Conservation (phyloP, 2,888 invertebrate genomes). For the Epistrophella euchroma region DNA sequence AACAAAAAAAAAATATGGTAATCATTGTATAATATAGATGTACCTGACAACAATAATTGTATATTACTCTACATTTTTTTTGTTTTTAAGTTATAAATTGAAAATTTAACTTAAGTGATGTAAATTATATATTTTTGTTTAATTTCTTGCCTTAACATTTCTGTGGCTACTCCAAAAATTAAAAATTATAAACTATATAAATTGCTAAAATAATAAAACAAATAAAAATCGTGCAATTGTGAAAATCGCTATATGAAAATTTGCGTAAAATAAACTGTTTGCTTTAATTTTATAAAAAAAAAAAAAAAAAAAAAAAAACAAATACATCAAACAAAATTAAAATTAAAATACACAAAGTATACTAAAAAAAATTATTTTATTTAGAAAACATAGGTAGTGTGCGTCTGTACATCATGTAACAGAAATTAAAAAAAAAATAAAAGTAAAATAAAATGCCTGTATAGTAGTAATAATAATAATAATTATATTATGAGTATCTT, state of each 20-base stretch:
- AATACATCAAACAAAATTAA: constrained; percentile 4
- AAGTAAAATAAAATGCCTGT: constrained; percentile 43
- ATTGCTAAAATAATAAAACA: constrained; percentile 14
- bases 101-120: constrained; percentile 30
- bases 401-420: constrained; percentile 37
- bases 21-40: constrained; percentile 77
- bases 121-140: constrained; percentile 33
- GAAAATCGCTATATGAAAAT: constrained; percentile 64
- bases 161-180: constrained; percentile 38
- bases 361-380: constrained; percentile 42
- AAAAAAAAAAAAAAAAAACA: constrained; percentile 6
- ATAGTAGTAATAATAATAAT: constrained; percentile 41
- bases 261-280: constrained; percentile 54
- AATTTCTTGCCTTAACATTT: constrained; percentile 48
- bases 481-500: constrained; percentile 51
- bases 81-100: constrained; percentile 33
- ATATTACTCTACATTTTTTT: constrained; percentile 37
- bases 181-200: not conserved
- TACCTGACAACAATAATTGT: constrained; percentile 76
- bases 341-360: constrained; percentile 42
- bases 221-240: constrained; percentile 63
- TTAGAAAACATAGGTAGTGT: constrained; percentile 2
- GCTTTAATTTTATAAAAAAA: constrained; percentile 65
- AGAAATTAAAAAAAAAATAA: constrained; percentile 30
- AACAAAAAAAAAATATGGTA: constrained; percentile 57